Base-by-base conservation (phyloP, 2,888 invertebrate genomes). In the Harpagoxenus sublaevis region DNA sequence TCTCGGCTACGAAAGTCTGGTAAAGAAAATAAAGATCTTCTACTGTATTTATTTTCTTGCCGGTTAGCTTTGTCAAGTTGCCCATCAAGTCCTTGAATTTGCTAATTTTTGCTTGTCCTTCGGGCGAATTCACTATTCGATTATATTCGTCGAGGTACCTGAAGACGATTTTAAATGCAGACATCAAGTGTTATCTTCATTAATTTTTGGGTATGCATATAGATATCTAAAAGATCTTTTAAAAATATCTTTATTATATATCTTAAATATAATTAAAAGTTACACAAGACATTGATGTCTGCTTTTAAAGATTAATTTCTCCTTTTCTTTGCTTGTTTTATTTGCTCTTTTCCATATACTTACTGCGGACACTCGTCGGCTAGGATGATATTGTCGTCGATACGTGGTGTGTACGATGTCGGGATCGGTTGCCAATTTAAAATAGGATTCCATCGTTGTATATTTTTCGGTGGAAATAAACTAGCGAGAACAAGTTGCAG, bases 361-460 rank as follows among this genome's bases (percentile, higher is more conserved):
- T 86, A 93, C 93, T 85, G 66, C 1, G 93, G 92, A 83, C 93
- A 93, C 0, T 86, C 85, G 39, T 89, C 91, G 0, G 90, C 48
- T 0, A 92, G 77, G 15, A 93, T 84, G 1, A 93, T 51, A 23
- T 89, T 85, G 68, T 93, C 93, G 15, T 89, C 65, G 1, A 60
- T 15, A 9, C 63, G 60, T 5, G 85, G 86, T 2, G 75, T 35
- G 10, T 90, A 92, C 4, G 77, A 91, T 2, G 91, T 88, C 0
- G 97, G 97, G 42, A 97, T 96, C 0, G 97, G 97, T 91, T 97
- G 97, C 97, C 97, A 97, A 73, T 95, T 93, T 55, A 97, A 91
- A 31, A 95, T 92, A 0, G 95, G 93, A 86, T 96, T 96, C 97
- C 97, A 97, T 85, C 92, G 94, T 91, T 97, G 96, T 1, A 95